A percentile compares a stretch with the other conserved stretches of the same genome.
Conservation (phyloP, 2,113 vertebrate species). For the Syrmaticus mikado region DNA sequence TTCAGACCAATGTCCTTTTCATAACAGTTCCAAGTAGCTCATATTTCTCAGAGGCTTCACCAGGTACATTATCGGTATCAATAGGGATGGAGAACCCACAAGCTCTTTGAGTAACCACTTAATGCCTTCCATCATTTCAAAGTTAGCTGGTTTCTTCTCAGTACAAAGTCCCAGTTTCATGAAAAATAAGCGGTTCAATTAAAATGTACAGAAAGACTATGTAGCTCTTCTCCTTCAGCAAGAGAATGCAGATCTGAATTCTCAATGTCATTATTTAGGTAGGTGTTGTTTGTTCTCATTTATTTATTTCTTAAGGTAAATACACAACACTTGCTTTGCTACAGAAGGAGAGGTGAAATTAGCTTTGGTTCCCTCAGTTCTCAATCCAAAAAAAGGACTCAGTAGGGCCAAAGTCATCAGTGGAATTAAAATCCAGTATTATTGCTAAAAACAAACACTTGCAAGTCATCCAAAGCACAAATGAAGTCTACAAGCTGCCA, state of each 20-base stretch:
- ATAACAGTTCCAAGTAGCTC: not conserved
- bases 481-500: too few relatives aligned
- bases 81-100: not conserved
- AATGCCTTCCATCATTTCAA: not conserved
- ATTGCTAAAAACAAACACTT: not conserved
- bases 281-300: not conserved
- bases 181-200: conserved; percentile 69
- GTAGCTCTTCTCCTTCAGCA: not conserved
- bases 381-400: not conserved
- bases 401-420: not conserved
- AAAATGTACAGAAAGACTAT: conserved; percentile 2
- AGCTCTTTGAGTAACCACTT: not conserved
- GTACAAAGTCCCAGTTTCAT: conserved; percentile 68
- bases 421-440: not conserved
- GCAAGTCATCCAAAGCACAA: not conserved
- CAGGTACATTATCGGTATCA: not conserved
- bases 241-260: not conserved
- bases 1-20: not conserved
- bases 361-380: not conserved
- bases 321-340: not conserved
- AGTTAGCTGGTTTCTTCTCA: not conserved
- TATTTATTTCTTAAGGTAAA: not conserved
- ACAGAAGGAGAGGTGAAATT: rapidly evolving
- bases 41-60: not conserved
- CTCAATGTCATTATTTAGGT: not conserved